Percentiles rank a stretch among this genome's conserved stretches.
phyloP scores from a whole-genome alignment of 2,113 vertebrate genomes.

The Nothoprocta perdicaria region DNA sequence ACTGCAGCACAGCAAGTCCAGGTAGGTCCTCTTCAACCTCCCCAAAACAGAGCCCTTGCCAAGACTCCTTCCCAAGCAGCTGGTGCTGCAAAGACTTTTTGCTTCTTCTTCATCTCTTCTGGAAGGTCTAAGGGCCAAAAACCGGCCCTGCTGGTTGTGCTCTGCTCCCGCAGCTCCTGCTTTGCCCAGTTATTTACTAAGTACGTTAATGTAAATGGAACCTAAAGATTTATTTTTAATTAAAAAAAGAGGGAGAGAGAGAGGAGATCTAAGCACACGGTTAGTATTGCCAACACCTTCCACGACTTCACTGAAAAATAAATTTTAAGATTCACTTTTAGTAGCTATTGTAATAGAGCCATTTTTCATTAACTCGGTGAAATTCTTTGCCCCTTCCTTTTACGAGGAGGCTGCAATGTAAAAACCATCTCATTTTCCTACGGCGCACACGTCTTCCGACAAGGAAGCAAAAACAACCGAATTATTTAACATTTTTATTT shows the following conservation, averaged over 20 bases:
- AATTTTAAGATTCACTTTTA: slow-evolving; percentile 63
- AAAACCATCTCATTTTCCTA: slow-evolving; percentile 27
- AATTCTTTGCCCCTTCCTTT: slow-evolving; percentile 30
- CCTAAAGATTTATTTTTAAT: slow-evolving; percentile 54
- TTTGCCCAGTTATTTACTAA: slow-evolving; percentile 62
- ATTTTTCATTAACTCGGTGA: slow-evolving; percentile 31
- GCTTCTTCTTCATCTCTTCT: not conserved
- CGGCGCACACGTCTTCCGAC: slow-evolving; percentile 3
- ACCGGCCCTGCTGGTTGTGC: not conserved
- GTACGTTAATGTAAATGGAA: slow-evolving; percentile 54
- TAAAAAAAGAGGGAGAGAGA: not conserved
- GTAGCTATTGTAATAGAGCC: slow-evolving; percentile 54
- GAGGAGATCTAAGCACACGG: slow-evolving; percentile 11
- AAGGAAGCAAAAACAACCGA: slow-evolving; percentile 47
- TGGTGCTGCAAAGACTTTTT: not conserved
- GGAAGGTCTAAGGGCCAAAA: not conserved
- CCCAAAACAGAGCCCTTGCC: not conserved
- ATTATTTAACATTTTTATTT: slow-evolving; percentile 36
- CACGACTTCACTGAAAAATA: slow-evolving; percentile 64
- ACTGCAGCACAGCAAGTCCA: not conserved
- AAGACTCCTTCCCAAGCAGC: not conserved
- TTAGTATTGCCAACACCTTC: slow-evolving; percentile 47
- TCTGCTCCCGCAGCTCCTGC: not conserved
- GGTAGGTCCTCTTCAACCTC: not conserved
- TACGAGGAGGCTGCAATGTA: slow-evolving; percentile 28